A percentile compares a stretch with the other conserved stretches of the same genome.
Evolutionary conservation across 2,888 invertebrate genomes (phyloP).

Genomic region (Drosophila pullipes): DNA sequence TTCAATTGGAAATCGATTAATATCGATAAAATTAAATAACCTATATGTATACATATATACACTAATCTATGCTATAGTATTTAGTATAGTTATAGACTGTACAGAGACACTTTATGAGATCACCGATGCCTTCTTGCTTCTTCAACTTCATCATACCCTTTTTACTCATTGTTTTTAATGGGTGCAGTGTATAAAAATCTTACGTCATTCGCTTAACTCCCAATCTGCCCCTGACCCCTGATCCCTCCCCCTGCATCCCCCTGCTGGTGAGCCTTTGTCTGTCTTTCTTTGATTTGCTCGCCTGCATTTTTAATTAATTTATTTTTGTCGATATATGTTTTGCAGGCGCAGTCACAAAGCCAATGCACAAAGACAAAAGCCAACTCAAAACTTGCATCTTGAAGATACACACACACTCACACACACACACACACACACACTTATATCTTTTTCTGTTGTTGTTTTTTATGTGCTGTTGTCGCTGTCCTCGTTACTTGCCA

Average conservation of each 20-base stretch:
- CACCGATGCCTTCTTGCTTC: neutral
- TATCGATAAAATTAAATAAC: neutral
- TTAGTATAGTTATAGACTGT: too few species aligned
- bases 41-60: too few species aligned
- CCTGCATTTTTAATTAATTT: conserved; percentile 79
- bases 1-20: neutral
- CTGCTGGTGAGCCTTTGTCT: neutral
- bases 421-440: conserved; percentile 21
- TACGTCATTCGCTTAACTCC: conserved; percentile 17
- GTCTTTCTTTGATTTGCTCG: conserved; percentile 31
- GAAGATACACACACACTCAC: conserved; percentile 60
- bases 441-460: conserved; percentile 40
- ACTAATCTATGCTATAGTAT: too few species aligned
- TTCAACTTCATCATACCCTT: neutral
- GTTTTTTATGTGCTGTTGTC: conserved; percentile 26
- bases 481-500: conserved; percentile 53
- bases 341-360: conserved; percentile 59
- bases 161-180: neutral
- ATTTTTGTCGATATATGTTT: conserved; percentile 75
- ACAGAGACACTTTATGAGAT: neutral
- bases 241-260: neutral
- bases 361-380: conserved; percentile 77
- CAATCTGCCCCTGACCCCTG: conserved; percentile 5
- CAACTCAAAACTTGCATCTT: conserved; percentile 77
- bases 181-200: neutral